Base-by-base conservation (phyloP, 2,113 vertebrate species). In the Pandion haliaetus region DNA sequence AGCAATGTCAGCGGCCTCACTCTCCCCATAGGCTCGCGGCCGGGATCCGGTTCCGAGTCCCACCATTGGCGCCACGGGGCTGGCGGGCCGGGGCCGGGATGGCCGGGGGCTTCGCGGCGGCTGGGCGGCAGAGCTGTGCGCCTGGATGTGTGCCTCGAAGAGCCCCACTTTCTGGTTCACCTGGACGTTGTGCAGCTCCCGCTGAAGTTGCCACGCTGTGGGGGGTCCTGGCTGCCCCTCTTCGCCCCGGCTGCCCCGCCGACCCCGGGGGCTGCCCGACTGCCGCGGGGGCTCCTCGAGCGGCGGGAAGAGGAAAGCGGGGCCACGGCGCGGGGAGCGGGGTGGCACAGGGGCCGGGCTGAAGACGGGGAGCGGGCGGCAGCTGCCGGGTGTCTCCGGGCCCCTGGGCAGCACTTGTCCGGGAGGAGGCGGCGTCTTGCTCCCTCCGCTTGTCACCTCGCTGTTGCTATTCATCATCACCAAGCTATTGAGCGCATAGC, bases 91-190 rank as follows among this genome's bases (percentile, higher is more conserved):
- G 14, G 69, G 29, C 47, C 62, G 92, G 93, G 90, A 77, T 1
- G 50, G 70, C 40, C 98, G 97, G 28, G 99, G 99, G 95, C 99
- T 99, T 34, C 98, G 98, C 16, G 98, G 99, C 2, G 95, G 97
- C 72, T 98, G 98, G 18, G 84, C 3, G 24, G 94, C 49, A 0
- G 97, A 94, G 52, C 92, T 97, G 57, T 98, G 98, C 3, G 98
- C 99, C 98, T 99, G 99, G 96, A 99, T 99, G 87, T 99, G 99
- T 4, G 99, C 99, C 97, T 99, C 99, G 11, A 99, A 99, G 82
- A 99, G 98, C 88, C 98, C 99, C 95, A 99, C 99, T 97, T 99
- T 99, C 92, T 99, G 98, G 88, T 98, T 99, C 96, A 99, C 99
- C 98, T 99, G 99, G 55, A 99, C 99, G 11, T 99, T 99, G 97